phyloP scores from a whole-genome alignment of 2,797 vertebrate genomes.

The Notolepis coatsorum region DNA sequence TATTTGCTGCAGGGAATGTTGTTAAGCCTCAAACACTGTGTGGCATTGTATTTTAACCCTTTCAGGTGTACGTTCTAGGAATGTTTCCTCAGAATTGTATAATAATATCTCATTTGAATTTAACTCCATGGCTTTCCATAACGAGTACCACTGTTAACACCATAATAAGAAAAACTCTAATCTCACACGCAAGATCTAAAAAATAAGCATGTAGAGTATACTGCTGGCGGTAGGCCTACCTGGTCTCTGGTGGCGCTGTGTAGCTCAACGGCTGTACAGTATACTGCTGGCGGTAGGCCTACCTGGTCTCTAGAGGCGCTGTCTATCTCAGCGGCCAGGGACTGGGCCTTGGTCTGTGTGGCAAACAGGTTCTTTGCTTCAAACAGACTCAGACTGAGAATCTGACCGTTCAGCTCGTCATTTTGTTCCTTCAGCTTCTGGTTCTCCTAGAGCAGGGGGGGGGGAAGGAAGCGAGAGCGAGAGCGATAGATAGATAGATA shows the following conservation, averaged over 20 bases:
- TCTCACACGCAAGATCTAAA: too few relatives aligned
- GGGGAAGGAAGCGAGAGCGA: not conserved
- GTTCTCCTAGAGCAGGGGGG: constrained; percentile 83
- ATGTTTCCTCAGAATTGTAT: too few relatives aligned
- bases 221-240: constrained; percentile 72
- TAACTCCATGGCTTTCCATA: too few relatives aligned
- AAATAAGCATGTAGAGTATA: too few relatives aligned
- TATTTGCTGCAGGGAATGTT: too few relatives aligned
- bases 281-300: constrained; percentile 7
- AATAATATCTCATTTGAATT: too few relatives aligned
- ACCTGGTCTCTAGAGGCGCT: constrained; percentile 97
- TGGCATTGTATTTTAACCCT: too few relatives aligned
- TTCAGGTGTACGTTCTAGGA: too few relatives aligned
- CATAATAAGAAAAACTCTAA: too few relatives aligned
- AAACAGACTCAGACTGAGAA: constrained; percentile 94
- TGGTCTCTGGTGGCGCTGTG: constrained; percentile 95
- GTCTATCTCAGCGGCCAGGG: constrained; percentile 95
- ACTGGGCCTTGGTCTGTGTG: constrained; percentile 96
- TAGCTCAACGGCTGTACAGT: constrained; percentile 97
- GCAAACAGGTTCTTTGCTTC: constrained; percentile 97
- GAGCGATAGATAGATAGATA: too few relatives aligned
- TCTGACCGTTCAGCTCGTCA: constrained; percentile 95
- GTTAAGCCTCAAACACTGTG: too few relatives aligned
- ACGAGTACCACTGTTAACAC: too few relatives aligned
- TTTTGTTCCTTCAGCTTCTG: constrained; percentile 96